Evolutionary conservation across 2,797 vertebrate genomes (phyloP).

Genomic region (Buceros bicornis): DNA sequence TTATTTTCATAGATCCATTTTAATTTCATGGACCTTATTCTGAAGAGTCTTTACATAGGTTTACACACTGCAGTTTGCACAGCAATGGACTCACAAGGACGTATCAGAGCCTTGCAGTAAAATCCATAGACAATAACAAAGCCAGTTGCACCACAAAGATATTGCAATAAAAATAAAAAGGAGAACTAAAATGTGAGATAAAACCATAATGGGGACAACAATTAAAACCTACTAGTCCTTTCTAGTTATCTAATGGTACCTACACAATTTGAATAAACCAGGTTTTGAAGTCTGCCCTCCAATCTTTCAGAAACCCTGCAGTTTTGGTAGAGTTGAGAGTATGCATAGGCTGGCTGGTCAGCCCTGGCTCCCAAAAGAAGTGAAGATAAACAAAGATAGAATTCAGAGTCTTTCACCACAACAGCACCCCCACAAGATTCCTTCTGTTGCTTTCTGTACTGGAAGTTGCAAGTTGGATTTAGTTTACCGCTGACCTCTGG

Average conservation of each 20-base stretch:
- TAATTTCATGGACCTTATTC: neutral
- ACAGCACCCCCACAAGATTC: neutral
- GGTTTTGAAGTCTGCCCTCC: neutral
- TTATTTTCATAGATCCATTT: neutral
- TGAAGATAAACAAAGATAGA: neutral
- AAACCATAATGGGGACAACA: neutral
- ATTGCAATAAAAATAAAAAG: neutral
- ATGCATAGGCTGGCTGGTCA: neutral
- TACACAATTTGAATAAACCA: neutral
- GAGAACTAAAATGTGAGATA: neutral
- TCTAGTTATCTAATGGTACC: neutral
- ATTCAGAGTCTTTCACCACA: neutral
- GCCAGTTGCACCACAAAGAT: neutral
- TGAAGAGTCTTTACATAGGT: neutral
- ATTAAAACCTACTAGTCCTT: neutral
- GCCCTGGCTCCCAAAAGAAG: neutral
- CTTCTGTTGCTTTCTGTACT: neutral
- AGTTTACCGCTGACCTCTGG: neutral
- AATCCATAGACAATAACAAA: neutral
- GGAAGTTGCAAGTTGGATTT: neutral
- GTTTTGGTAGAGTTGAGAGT: neutral
- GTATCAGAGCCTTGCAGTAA: neutral
- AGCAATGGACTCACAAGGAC: neutral
- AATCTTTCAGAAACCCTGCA: rapidly evolving
- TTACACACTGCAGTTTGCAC: neutral